phyloP scores from a whole-genome alignment of 2,113 vertebrate species.

The Pagrus major region DNA sequence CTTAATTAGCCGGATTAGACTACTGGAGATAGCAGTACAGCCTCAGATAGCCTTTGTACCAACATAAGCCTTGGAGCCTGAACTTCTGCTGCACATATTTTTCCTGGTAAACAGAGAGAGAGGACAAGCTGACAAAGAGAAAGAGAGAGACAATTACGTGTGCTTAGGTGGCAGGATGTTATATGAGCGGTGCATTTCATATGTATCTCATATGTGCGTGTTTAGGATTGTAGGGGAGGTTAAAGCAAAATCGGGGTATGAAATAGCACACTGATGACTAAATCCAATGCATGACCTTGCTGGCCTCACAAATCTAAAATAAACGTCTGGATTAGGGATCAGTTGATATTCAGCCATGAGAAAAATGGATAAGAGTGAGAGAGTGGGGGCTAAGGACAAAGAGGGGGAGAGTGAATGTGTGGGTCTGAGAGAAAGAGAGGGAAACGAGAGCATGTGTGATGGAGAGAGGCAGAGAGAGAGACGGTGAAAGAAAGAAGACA shows the following conservation, averaged over 20 bases:
- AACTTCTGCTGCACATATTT: constrained; percentile 53
- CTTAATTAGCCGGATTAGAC: constrained; percentile 80
- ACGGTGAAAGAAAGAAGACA: constrained; percentile 8
- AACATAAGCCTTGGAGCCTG: constrained; percentile 53
- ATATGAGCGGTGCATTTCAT: constrained; percentile 18
- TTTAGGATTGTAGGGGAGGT: constrained; percentile 6
- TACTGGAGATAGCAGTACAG: constrained; percentile 64
- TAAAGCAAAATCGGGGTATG: constrained; percentile 31
- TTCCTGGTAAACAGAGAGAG: constrained; percentile 36
- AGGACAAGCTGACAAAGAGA: constrained; percentile 1
- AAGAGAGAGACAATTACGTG: neutral
- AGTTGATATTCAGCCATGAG: constrained; percentile 63
- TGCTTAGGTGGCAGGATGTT: neutral
- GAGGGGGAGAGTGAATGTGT: neutral
- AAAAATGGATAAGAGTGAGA: constrained; percentile 20
- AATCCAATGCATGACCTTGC: constrained; percentile 46
- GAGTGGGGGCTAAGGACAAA: neutral
- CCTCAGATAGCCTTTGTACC: constrained; percentile 66
- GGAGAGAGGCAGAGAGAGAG: neutral
- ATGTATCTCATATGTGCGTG: neutral
- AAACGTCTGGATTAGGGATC: constrained; percentile 61
- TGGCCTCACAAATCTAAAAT: constrained; percentile 57
- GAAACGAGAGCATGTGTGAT: neutral
- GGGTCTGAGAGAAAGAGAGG: neutral
- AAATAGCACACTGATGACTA: constrained; percentile 51